Conservation (phyloP, 2,797 vertebrate species). For the Chromis chromis region DNA sequence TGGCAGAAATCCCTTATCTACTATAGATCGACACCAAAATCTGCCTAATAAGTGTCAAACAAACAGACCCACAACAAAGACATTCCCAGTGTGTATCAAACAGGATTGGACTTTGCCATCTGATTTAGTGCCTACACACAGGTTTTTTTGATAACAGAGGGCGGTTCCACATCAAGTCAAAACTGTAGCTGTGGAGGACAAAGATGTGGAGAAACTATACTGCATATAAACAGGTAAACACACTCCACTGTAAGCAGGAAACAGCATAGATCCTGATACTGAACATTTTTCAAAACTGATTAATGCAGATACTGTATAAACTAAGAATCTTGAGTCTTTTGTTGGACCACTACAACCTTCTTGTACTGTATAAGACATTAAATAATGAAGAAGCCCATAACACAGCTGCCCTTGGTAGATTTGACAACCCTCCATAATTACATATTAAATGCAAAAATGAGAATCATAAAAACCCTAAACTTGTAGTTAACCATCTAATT, state of each 20-base stretch:
- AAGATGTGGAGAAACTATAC: background rate
- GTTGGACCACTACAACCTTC: no score
- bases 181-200: background rate
- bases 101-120: background rate
- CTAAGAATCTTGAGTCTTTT: no score
- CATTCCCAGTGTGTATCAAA: background rate
- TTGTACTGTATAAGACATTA: no score
- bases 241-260: background rate
- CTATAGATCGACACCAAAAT: background rate
- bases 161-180: no score
- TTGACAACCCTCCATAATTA: background rate
- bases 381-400: no score
- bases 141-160: background rate
- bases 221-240: background rate
- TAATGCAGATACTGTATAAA: no score
- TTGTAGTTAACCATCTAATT: background rate
- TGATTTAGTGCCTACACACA: background rate
- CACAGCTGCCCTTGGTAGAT: no score
- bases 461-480: slow-evolving; percentile 6
- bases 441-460: slow-evolving; percentile 6
- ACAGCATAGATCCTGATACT: no score
- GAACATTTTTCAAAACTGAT: no score
- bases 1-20: background rate
- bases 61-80: background rate
- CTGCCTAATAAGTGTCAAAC: background rate